A percentile compares a stretch with the other conserved stretches of the same genome.
phyloP scores from a whole-genome alignment of 2,888 invertebrate genomes.

The Apomyelois bistriatella region DNA sequence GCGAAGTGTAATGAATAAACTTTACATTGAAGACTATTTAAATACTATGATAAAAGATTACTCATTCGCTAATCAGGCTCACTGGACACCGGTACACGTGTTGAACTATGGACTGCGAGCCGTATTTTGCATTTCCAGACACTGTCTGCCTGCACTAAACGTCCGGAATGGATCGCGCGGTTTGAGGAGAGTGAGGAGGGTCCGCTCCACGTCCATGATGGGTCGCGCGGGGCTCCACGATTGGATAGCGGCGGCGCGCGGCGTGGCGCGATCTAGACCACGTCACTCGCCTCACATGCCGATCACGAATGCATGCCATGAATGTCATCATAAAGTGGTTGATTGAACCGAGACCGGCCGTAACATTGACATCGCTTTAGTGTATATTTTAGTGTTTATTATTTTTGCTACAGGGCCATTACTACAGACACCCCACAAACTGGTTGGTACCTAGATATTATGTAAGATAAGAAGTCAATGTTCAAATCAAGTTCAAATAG shows the following conservation, averaged over 20 bases:
- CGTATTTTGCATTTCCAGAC: slow-evolving; percentile 2
- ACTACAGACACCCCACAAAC: no score
- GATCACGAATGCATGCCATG: slow-evolving; percentile 12
- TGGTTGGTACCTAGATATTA: no score
- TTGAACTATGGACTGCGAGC: slow-evolving; percentile 37
- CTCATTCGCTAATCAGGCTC: slow-evolving; percentile 9
- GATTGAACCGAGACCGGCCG: no score
- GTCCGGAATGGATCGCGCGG: slow-evolving; percentile 26
- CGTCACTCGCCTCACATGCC: slow-evolving; percentile 44
- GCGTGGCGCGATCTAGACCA: slow-evolving; percentile 71
- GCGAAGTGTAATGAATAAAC: neutral
- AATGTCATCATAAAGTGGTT: neutral
- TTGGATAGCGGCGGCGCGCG: slow-evolving; percentile 70
- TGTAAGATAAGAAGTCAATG: no score
- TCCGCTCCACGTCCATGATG: slow-evolving; percentile 16
- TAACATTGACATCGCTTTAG: no score
- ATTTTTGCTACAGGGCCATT: no score
- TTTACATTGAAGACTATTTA: neutral
- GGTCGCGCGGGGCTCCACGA: slow-evolving; percentile 37
- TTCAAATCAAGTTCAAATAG: no score
- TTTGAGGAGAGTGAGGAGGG: no score
- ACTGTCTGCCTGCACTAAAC: slow-evolving; percentile 15
- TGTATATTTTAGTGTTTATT: no score
- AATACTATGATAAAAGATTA: slow-evolving; percentile 10
- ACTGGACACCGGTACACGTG: slow-evolving; percentile 43